phyloP scores from a whole-genome alignment of 2,113 vertebrate species.

The Dicaeum eximium region DNA sequence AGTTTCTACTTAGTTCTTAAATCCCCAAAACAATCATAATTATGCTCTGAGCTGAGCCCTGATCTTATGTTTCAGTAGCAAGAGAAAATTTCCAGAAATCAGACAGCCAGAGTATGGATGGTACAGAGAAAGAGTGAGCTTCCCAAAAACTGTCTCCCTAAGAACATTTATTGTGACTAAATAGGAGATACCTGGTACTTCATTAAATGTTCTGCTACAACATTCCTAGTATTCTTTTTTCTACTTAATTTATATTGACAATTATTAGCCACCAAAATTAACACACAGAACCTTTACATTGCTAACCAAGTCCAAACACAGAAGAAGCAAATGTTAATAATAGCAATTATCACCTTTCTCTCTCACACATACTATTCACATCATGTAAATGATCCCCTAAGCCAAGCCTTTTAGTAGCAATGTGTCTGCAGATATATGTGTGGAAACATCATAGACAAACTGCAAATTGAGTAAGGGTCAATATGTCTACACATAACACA shows the following conservation, averaged over 20 bases:
- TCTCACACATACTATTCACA: neutral
- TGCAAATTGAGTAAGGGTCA: neutral
- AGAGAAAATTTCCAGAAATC: neutral
- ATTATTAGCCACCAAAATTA: neutral
- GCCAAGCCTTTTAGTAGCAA: neutral
- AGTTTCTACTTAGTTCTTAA: neutral
- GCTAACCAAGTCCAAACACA: neutral
- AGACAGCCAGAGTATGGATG: neutral
- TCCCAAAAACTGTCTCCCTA: neutral
- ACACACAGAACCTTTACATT: neutral
- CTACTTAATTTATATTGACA: neutral
- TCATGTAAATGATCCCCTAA: neutral
- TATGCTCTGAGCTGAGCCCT: neutral
- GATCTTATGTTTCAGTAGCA: neutral
- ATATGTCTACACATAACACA: neutral
- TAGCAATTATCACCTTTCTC: neutral
- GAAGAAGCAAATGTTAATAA: neutral
- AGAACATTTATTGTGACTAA: neutral
- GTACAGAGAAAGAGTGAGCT: neutral
- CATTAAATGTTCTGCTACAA: neutral
- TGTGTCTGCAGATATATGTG: neutral
- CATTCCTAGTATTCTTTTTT: neutral
- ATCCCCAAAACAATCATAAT: neutral
- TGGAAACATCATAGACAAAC: neutral
- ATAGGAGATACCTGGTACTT: neutral